A percentile compares a stretch with the other conserved stretches of the same genome.
Evolutionary conservation across 92 coral and sea anemone genomes (phyloP).

Genomic region (Palythoa grandis): DNA sequence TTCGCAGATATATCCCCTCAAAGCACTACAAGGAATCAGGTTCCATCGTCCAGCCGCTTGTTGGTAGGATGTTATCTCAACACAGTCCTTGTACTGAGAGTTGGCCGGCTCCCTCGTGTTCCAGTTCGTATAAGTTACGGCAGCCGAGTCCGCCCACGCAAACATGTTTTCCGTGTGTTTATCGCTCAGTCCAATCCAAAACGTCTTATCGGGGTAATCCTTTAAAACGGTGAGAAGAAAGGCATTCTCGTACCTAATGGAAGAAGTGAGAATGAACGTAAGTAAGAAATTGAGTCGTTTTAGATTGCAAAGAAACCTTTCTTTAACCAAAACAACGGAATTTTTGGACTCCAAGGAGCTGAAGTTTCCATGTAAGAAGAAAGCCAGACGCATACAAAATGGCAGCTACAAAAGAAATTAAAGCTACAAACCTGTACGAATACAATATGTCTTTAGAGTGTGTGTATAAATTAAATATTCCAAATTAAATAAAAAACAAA

Average conservation of each 20-base stretch:
- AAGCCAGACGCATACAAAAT: too few species aligned
- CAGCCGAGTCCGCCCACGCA: constrained; percentile 77
- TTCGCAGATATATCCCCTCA: constrained; percentile 80
- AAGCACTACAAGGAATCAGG: constrained; percentile 53
- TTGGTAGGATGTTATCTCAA: constrained; percentile 61
- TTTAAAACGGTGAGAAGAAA: constrained; percentile 66
- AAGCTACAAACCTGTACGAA: too few species aligned
- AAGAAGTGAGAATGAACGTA: neutral
- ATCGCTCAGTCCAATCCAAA: constrained; percentile 92
- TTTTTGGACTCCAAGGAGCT: too few species aligned
- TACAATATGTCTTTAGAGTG: too few species aligned
- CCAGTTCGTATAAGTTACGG: constrained; percentile 80
- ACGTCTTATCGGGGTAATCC: constrained; percentile 31
- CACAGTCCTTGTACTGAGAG: constrained; percentile 59
- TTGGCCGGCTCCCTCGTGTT: constrained; percentile 65
- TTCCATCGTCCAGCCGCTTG: constrained; percentile 83
- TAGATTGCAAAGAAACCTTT: too few species aligned
- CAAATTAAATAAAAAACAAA: too few species aligned
- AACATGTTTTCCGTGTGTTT: constrained; percentile 56
- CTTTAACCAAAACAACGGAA: too few species aligned
- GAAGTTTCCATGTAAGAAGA: too few species aligned
- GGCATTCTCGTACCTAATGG: constrained; percentile 85
- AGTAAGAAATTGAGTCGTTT: too few species aligned
- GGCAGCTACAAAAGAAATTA: too few species aligned
- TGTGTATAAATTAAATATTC: too few species aligned